Conservation (phyloP, 2,888 invertebrate species). For the Cantharis nigra region DNA sequence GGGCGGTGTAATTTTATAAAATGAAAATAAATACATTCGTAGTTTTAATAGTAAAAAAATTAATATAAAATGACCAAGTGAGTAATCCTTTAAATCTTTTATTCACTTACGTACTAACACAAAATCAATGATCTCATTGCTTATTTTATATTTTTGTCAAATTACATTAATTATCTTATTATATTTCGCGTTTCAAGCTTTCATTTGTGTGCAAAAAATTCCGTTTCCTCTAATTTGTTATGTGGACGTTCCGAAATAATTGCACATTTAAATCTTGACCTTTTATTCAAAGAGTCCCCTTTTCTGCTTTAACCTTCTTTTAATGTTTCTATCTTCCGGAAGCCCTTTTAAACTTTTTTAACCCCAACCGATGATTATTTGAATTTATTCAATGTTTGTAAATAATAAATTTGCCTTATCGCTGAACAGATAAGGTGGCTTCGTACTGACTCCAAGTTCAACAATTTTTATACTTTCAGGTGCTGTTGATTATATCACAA, state of each 20-base stretch:
- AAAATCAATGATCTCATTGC: slow-evolving; percentile 25
- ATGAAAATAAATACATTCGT: slow-evolving; percentile 1
- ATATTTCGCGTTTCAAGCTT: not conserved
- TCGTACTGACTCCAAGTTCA: not conserved
- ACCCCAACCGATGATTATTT: not conserved
- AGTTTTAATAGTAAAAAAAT: not conserved
- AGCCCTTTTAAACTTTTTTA: not conserved
- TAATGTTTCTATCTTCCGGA: not conserved
- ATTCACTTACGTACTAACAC: slow-evolving; percentile 11
- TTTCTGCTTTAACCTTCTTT: not conserved
- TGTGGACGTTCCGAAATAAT: not conserved
- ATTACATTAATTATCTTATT: not conserved
- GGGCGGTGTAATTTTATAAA: not conserved
- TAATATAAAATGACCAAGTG: not conserved
- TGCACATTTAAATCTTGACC: not conserved
- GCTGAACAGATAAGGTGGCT: not conserved
- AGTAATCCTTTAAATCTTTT: not conserved
- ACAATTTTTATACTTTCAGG: not conserved
- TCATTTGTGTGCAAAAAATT: not conserved
- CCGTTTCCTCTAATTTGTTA: not conserved
- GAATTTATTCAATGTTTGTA: not conserved
- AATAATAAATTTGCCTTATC: not conserved
- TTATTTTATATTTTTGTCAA: not conserved
- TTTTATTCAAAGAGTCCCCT: not conserved
- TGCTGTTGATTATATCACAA: not conserved